A percentile compares a stretch with the other conserved stretches of the same genome.
These are phyloP conservation scores for Diuraphis noxia DNA, from an alignment of 1,140 invertebrate genomes.

Conservation along the genomic window DNA sequence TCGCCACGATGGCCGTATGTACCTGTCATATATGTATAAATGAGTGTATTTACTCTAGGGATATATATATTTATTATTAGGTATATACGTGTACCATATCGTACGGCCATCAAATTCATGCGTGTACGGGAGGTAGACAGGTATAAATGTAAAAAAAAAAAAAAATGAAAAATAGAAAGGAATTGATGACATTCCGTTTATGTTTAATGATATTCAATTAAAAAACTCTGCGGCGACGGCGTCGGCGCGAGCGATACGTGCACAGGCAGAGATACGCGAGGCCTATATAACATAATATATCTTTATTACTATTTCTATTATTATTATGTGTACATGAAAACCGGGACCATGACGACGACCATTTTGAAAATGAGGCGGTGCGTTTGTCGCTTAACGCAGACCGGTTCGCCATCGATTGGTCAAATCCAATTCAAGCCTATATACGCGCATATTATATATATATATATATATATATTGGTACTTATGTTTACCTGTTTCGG, in stretches of 20 bases:
- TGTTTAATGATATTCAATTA: slow-evolving; percentile 17
- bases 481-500: background rate
- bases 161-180: background rate
- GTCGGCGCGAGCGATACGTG: background rate
- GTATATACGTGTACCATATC: background rate
- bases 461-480: background rate
- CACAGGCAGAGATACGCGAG: background rate
- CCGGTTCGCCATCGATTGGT: slow-evolving; percentile 47
- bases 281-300: slow-evolving; percentile 1
- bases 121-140: background rate
- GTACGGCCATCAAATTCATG: background rate
- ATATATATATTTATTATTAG: background rate
- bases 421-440: slow-evolving; percentile 39
- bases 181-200: slow-evolving; percentile 17
- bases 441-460: background rate
- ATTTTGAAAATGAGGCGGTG: slow-evolving; percentile 53
- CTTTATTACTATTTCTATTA: background rate
- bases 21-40: background rate
- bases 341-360: slow-evolving; percentile 51
- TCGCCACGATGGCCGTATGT: too few relatives aligned
- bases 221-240: background rate
- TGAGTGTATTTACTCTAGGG: background rate
- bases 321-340: slow-evolving; percentile 4
- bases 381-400: background rate
- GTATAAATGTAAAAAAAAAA: background rate